Evolutionary conservation across 2,113 vertebrate species (phyloP), one percentile per base, ranked within the genome.

Genomic region (Eolophus roseicapilla): DNA sequence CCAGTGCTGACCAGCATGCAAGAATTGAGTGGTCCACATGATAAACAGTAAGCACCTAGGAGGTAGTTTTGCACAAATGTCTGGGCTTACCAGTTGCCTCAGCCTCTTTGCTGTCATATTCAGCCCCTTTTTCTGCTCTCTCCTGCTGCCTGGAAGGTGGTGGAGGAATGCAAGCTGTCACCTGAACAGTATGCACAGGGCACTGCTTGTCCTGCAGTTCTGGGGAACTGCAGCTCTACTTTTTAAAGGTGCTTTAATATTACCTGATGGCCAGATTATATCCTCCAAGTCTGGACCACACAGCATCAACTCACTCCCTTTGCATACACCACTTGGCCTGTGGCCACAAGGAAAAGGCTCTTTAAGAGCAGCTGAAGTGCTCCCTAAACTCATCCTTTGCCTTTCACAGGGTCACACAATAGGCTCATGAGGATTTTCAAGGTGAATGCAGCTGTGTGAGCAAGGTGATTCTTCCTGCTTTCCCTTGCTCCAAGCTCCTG

Each of bases 371-470:
- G 4, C 43, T 44, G 47, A 63, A 64, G 52, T 31, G 15, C 67
- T 88, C 33, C 33, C 50, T 57, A 52, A 82, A 28, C 11, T 19
- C 60, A 14, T 55, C 19, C 49, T 4, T 33, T 71, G 47, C 37
- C 37, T 52, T 52, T 46, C 70, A 23, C 29, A 8, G 46, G 17
- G 24, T 12, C 55, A 79, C 6, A 13, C 2, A 0, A 33, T 7
- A 41, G 0, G 1, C 18, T 53, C 18, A 12, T 3, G 0, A 63
- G 47, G 63, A 44, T 20, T 29, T 63, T 52, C 29, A 14, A 12
- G 20, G 39, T 1, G 2, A 59, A 47, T 0, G 0, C 1, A 6
- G 7, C 37, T 3, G 2, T 4, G n/a, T 2, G 7, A 88, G 18
- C 24, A 46, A 17, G n/a, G 28, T 7, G 10, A 10, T 39, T 29